These are phyloP conservation scores for Oncorhynchus tshawytscha DNA, from an alignment of 2,113 vertebrate species.

Conservation along the genomic window DNA sequence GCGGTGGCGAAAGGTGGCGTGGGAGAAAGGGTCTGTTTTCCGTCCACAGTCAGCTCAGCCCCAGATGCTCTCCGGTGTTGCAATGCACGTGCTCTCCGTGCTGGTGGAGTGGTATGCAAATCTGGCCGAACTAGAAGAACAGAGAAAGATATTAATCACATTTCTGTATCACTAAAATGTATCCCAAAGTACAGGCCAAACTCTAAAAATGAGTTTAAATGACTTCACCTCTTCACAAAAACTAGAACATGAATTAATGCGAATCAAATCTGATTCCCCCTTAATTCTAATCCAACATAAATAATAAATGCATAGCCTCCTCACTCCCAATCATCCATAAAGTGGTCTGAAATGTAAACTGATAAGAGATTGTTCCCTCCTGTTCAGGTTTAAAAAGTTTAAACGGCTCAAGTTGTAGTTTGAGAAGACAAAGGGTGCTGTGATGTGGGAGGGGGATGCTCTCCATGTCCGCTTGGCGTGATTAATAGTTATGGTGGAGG, in stretches of 20 bases:
- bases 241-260: background rate
- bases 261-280: background rate
- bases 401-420: slow-evolving; percentile 63
- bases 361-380: slow-evolving; percentile 37
- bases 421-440: slow-evolving; percentile 65
- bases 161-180: background rate
- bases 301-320: background rate
- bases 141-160: background rate
- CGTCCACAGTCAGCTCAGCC: slow-evolving; percentile 28
- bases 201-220: too few relatives aligned
- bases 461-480: slow-evolving; percentile 74
- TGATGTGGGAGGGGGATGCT: slow-evolving; percentile 62
- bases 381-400: slow-evolving; percentile 61
- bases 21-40: slow-evolving; percentile 26
- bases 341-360: slow-evolving; percentile 29
- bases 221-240: too few relatives aligned
- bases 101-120: background rate
- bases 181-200: background rate
- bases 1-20: slow-evolving; percentile 50
- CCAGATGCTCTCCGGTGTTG: slow-evolving; percentile 6
- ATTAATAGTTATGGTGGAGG: slow-evolving; percentile 79
- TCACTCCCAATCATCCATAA: background rate
- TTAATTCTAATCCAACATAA: background rate
- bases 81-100: background rate
- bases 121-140: background rate